A percentile compares a stretch with the other conserved stretches of the same genome.
Evolutionary conservation across 2,888 invertebrate species (phyloP).

Genomic region (Aleiodes leptofemur): DNA sequence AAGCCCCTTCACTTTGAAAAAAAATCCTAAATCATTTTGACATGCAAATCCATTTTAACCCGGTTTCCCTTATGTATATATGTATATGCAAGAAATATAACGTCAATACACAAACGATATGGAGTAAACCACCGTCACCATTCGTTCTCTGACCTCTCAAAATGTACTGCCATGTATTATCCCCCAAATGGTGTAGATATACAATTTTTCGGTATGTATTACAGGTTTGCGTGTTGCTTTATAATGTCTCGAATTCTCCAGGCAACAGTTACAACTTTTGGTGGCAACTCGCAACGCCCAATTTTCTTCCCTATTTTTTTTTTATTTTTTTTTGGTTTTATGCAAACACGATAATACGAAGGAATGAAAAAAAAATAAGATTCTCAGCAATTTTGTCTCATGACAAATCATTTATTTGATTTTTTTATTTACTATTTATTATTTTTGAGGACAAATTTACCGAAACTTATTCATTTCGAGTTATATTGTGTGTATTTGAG

Average conservation of each 20-base stretch:
- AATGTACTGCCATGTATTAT: slow-evolving; percentile 1
- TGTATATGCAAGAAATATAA: neutral
- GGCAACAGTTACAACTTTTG: slow-evolving; percentile 32
- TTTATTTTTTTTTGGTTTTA: neutral
- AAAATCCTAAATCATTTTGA: no score
- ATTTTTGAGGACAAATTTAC: neutral
- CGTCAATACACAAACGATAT: slow-evolving; percentile 18
- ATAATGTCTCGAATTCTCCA: slow-evolving; percentile 41
- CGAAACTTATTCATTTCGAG: no score
- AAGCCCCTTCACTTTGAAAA: no score
- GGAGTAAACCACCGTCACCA: slow-evolving; percentile 5
- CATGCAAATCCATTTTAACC: no score
- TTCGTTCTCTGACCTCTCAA: slow-evolving; percentile 27
- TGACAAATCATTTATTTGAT: neutral
- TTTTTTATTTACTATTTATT: neutral
- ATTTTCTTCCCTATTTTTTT: slow-evolving; percentile 9
- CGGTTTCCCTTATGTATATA: no score
- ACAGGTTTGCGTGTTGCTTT: slow-evolving; percentile 44
- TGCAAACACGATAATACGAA: neutral
- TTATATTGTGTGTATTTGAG: no score
- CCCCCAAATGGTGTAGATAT: slow-evolving; percentile 3
- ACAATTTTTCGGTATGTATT: slow-evolving; percentile 1
- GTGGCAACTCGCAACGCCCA: slow-evolving; percentile 32
- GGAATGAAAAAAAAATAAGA: no score
- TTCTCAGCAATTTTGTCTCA: no score